These are phyloP conservation scores for Amphiura filiformis DNA, from an alignment of 35 echinoderm and acorn worm genomes.

Conservation along the genomic window DNA sequence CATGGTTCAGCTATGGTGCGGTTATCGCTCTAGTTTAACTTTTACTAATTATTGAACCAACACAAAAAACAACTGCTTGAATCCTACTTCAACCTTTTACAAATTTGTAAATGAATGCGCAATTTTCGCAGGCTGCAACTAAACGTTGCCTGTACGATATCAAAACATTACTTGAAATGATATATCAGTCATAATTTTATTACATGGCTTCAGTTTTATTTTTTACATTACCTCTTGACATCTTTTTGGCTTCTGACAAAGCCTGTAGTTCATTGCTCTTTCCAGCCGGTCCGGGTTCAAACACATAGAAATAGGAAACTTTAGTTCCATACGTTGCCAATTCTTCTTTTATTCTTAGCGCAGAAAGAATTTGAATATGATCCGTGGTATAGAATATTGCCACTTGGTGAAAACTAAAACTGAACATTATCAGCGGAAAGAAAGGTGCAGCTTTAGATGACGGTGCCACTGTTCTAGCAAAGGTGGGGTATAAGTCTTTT, in stretches of 20 bases:
- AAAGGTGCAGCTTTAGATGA: neutral
- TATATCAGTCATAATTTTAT: too few species aligned
- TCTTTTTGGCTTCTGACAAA: neutral
- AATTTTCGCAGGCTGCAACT: too few species aligned
- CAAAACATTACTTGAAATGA: too few species aligned
- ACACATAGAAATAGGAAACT: constrained; percentile 1
- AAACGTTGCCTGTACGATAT: too few species aligned
- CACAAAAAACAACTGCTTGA: too few species aligned
- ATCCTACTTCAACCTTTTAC: too few species aligned
- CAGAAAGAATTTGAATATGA: constrained; percentile 17
- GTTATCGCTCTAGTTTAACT: too few species aligned
- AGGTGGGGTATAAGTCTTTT: constrained; percentile 63
- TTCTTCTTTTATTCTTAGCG: neutral
- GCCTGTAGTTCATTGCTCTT: neutral
- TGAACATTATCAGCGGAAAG: neutral
- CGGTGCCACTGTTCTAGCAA: constrained; percentile 13
- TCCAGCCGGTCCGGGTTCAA: constrained; percentile 23
- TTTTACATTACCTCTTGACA: constrained; percentile 22
- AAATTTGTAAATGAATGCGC: too few species aligned
- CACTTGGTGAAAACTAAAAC: constrained; percentile 6
- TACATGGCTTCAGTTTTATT: too few species aligned
- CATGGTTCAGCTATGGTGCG: too few species aligned
- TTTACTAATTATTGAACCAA: too few species aligned
- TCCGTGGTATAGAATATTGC: constrained; percentile 32
- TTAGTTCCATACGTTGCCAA: neutral